These are phyloP conservation scores for Subacronicta megacephala DNA, from an alignment of 2,888 invertebrate genomes.

Conservation along the genomic window DNA sequence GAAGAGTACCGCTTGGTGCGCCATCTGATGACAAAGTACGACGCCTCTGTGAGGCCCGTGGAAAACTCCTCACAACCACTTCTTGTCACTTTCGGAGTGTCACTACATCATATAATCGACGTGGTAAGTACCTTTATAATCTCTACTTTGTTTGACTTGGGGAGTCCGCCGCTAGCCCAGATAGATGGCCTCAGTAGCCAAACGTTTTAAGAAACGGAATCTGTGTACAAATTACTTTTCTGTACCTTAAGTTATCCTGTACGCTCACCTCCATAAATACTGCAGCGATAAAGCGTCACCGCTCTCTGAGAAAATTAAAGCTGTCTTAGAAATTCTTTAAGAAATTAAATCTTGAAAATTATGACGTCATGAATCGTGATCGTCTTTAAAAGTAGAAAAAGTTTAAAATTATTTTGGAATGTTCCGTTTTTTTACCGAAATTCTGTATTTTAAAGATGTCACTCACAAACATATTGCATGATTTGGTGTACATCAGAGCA, in stretches of 20 bases:
- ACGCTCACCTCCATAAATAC: constrained; percentile 13
- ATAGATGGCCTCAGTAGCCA: no score
- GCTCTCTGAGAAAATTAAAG: constrained; percentile 58
- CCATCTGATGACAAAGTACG: constrained; percentile 93
- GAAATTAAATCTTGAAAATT: constrained; percentile 61
- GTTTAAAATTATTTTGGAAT: constrained; percentile 27
- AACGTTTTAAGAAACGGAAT: constrained; percentile 27
- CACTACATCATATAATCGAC: constrained; percentile 95
- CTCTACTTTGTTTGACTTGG: no score
- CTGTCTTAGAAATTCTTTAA: constrained; percentile 49
- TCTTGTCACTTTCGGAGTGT: constrained; percentile 94
- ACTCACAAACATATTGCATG: no score
- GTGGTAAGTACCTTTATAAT: constrained; percentile 90
- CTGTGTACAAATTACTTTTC: constrained; percentile 21
- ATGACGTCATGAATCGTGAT: constrained; percentile 25
- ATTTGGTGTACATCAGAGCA: no score
- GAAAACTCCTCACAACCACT: constrained; percentile 93
- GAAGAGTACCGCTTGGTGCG: constrained; percentile 93
- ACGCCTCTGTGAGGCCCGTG: constrained; percentile 94
- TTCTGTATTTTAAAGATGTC: no score
- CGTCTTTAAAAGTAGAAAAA: constrained; percentile 16
- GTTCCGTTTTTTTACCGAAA: constrained; percentile 1
- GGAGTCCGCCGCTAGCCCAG: no score
- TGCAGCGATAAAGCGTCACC: constrained; percentile 41
- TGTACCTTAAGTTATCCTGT: constrained; percentile 29